Percentiles rank a stretch among this genome's conserved stretches.
Conservation (phyloP, 2,888 invertebrate species). For the Apamea monoglypha region DNA sequence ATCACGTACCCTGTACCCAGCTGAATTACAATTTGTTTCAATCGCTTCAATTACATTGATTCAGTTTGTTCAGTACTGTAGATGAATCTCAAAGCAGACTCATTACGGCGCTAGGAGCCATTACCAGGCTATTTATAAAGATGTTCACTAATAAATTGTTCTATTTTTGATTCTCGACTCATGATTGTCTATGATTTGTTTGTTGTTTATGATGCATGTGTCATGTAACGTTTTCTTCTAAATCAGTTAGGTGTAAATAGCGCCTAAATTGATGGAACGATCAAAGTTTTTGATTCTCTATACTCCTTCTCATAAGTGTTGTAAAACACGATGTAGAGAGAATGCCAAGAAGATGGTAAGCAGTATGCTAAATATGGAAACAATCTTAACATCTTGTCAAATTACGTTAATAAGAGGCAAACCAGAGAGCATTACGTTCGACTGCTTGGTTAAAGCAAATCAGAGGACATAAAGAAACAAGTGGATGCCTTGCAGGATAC, state of each 20-base stretch:
- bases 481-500: neutral
- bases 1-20: constrained; percentile 31
- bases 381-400: neutral
- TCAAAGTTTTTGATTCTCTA: neutral
- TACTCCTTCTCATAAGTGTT: neutral
- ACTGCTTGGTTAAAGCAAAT: neutral
- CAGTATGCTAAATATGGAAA: neutral
- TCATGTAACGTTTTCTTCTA: constrained; percentile 15
- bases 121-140: constrained; percentile 63
- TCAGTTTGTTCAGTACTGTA: constrained; percentile 44
- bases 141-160: constrained; percentile 58
- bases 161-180: constrained; percentile 59
- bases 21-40: constrained; percentile 51
- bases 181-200: constrained; percentile 62
- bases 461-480: neutral
- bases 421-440: neutral
- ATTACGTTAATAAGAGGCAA: neutral
- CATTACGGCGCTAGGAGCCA: constrained; percentile 54
- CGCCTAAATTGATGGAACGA: neutral
- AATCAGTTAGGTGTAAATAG: neutral
- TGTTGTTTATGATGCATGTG: constrained; percentile 44
- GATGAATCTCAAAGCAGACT: constrained; percentile 49
- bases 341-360: neutral
- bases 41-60: constrained; percentile 54
- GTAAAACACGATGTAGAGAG: too few species aligned